A percentile compares a stretch with the other conserved stretches of the same genome.
Conservation (phyloP, 1,140 invertebrate species). For the Drosophila fuyamai region DNA sequence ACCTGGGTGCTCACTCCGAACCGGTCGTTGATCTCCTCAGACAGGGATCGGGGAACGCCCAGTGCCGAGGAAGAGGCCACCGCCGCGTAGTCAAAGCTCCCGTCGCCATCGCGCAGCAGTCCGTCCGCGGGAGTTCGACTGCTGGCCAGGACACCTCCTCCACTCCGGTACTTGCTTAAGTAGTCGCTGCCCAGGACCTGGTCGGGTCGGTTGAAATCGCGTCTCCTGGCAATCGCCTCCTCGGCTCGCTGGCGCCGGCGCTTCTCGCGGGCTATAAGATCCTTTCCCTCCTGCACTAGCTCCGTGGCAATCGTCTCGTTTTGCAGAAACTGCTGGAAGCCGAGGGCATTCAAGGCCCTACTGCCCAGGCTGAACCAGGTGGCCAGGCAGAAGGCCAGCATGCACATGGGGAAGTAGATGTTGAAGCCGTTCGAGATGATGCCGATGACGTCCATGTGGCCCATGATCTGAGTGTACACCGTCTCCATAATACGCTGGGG, state of each 20-base stretch:
- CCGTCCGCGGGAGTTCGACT: conserved; percentile 70
- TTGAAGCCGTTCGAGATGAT: conserved; percentile 99
- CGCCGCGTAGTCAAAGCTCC: conserved; percentile 61
- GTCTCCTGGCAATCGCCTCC: conserved; percentile 90
- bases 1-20: conserved; percentile 87
- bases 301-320: conserved; percentile 97
- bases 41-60: conserved; percentile 83
- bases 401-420: conserved; percentile 99
- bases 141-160: conserved; percentile 54
- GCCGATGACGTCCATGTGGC: conserved; percentile 99
- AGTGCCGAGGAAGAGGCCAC: conserved; percentile 63
- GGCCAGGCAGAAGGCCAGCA: conserved; percentile 96
- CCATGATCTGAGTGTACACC: conserved; percentile 94
- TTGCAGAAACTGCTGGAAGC: conserved; percentile 97
- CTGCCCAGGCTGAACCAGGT: conserved; percentile 98
- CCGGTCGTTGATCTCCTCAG: conserved; percentile 87
- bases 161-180: conserved; percentile 85
- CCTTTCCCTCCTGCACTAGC: conserved; percentile 95
- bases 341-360: conserved; percentile 93
- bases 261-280: conserved; percentile 95
- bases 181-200: conserved; percentile 86
- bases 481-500: conserved; percentile 76
- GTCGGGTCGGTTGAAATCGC: conserved; percentile 88
- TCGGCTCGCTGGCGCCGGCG: conserved; percentile 92
- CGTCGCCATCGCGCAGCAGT: conserved; percentile 84